These are phyloP conservation scores for Hylaeus volcanicus DNA, from an alignment of 1,140 invertebrate species.

Conservation along the genomic window DNA sequence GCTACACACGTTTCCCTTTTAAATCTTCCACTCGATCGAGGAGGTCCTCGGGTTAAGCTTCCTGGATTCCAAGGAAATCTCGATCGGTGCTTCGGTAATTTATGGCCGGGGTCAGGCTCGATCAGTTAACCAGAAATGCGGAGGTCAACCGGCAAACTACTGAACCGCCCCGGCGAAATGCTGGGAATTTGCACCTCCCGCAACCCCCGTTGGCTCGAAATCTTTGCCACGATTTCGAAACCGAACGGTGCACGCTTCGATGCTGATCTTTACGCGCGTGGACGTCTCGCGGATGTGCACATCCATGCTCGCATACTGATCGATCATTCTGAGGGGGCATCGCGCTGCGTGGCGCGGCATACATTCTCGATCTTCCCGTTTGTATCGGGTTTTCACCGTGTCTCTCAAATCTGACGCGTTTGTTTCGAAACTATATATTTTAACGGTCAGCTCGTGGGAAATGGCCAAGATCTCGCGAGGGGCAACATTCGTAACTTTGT, in stretches of 20 bases:
- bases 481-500: no score
- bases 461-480: no score
- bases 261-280: neutral
- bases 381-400: neutral
- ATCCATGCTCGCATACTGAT: neutral
- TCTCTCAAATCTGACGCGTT: neutral
- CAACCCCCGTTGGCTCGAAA: neutral
- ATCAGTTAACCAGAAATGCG: slow-evolving; percentile 30
- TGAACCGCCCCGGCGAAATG: no score
- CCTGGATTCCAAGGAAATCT: slow-evolving; percentile 16
- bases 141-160: neutral
- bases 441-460: no score
- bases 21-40: neutral
- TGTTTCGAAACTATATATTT: neutral
- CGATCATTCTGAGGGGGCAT: neutral
- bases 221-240: neutral
- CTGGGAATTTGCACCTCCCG: neutral
- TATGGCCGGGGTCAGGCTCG: slow-evolving; percentile 16
- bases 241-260: neutral
- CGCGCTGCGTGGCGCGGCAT: neutral
- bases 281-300: neutral
- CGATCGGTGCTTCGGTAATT: slow-evolving; percentile 28
- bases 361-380: neutral
- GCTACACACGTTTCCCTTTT: slow-evolving; percentile 3
- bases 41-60: slow-evolving; percentile 7